Conservation (phyloP, 2,113 vertebrate species). For the Neoarius graeffei region DNA sequence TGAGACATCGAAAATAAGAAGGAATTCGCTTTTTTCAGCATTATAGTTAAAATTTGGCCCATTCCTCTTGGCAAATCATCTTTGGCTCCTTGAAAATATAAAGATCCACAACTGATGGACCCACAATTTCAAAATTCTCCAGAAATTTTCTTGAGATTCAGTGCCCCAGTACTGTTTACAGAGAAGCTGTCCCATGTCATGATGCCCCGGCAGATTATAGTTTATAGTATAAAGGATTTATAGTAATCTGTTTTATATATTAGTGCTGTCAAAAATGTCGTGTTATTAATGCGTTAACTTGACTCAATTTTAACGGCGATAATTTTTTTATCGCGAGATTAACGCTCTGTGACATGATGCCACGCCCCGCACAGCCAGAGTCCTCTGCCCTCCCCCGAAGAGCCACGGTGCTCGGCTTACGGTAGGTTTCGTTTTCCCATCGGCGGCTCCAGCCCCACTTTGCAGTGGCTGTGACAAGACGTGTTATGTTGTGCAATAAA, state of each 20-base stretch:
- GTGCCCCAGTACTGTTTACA: background rate
- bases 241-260: background rate
- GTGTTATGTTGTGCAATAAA: no score
- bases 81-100: background rate
- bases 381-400: no score
- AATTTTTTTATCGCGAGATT: no score
- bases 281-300: no score
- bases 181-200: background rate
- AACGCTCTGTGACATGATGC: no score
- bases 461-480: no score
- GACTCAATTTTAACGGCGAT: no score
- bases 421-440: no score
- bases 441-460: no score
- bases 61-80: background rate
- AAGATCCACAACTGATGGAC: background rate
- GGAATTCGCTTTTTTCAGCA: background rate
- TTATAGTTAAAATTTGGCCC: background rate
- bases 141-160: background rate
- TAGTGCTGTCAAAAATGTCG: no score
- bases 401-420: no score
- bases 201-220: background rate
- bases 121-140: background rate
- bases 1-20: background rate
- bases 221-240: background rate
- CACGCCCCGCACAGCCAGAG: no score